These are phyloP conservation scores for Tauraco erythrolophus DNA, from an alignment of 2,113 vertebrate genomes.

Conservation along the genomic window DNA sequence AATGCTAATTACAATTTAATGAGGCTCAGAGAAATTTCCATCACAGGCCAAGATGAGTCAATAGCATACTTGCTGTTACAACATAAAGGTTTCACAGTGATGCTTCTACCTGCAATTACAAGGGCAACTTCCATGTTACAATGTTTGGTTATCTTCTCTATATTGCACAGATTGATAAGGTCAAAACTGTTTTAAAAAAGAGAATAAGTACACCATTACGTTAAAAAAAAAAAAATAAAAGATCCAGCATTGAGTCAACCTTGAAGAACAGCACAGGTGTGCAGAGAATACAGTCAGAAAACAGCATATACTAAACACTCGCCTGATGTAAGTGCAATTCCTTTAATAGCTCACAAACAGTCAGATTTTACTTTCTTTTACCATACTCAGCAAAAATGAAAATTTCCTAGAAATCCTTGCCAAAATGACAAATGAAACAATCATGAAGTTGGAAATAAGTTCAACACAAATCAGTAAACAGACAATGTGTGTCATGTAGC, in stretches of 20 bases:
- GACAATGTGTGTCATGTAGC: neutral
- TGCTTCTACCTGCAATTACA: neutral
- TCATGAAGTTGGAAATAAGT: neutral
- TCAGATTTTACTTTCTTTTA: neutral
- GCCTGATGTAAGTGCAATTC: neutral
- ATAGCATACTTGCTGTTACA: neutral
- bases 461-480: neutral
- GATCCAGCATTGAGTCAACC: neutral
- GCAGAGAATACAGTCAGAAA: neutral
- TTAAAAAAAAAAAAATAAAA: neutral
- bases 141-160: neutral
- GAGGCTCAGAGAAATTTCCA: neutral
- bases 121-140: neutral
- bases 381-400: neutral
- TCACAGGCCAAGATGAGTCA: neutral
- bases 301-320: neutral
- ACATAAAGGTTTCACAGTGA: neutral
- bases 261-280: neutral
- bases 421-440: neutral
- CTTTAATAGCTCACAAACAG: neutral
- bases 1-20: conserved; percentile 1
- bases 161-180: neutral
- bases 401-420: neutral
- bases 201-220: neutral
- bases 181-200: neutral